Evolutionary conservation across 2,113 vertebrate species (phyloP).

Genomic region (Ibidorhyncha struthersii): DNA sequence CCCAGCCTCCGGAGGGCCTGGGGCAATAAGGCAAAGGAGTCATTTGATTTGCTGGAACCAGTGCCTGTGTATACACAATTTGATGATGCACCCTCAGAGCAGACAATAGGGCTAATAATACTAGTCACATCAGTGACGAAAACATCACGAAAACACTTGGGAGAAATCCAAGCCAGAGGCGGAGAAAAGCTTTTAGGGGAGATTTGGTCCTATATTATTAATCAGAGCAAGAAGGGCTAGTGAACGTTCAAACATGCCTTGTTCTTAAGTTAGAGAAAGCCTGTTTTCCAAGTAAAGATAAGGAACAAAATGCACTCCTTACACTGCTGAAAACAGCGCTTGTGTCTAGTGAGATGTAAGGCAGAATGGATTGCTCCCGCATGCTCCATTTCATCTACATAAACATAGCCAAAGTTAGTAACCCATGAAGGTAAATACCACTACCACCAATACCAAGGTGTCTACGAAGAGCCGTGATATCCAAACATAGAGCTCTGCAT

Average conservation of each 20-base stretch:
- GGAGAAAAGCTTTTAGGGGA: neutral
- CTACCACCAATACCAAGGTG: neutral
- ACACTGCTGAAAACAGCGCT: neutral
- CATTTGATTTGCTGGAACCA: neutral
- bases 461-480: neutral
- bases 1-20: neutral
- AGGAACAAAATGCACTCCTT: neutral
- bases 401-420: neutral
- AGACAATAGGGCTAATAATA: neutral
- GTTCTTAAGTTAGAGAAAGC: neutral
- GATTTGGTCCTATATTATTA: neutral
- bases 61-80: fast-evolving
- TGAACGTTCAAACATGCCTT: neutral
- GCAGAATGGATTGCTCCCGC: neutral
- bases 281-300: neutral
- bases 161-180: neutral
- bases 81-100: fast-evolving
- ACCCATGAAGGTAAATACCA: neutral
- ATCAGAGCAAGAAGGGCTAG: neutral
- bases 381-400: neutral
- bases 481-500: neutral
- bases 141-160: neutral
- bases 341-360: neutral
- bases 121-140: neutral
- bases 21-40: neutral